These are phyloP conservation scores for Helicolenus hilgendorfi DNA, from an alignment of 2,797 vertebrate species.

Conservation along the genomic window DNA sequence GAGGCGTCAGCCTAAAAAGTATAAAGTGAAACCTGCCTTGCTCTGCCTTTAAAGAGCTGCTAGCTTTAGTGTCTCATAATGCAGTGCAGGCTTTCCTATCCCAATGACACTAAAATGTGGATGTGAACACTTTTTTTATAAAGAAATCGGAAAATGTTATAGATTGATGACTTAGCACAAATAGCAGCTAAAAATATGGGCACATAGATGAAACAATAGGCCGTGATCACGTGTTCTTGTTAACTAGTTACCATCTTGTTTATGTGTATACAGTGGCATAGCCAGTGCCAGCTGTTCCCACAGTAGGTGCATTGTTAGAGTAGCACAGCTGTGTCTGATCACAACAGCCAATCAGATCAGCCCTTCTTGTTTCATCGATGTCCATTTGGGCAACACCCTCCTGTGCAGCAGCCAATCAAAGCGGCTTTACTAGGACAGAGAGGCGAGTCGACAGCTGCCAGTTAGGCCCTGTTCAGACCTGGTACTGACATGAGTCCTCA, in stretches of 20 bases:
- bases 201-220: conserved; percentile 5
- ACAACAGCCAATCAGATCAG: conserved; percentile 52
- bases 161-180: not conserved
- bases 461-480: not conserved
- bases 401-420: conserved; percentile 22
- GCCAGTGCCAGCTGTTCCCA: conserved; percentile 41
- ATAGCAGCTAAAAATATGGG: not conserved
- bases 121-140: not conserved
- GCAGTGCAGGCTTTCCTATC: not conserved
- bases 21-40: not conserved
- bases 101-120: not conserved
- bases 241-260: conserved; percentile 11
- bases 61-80: not conserved
- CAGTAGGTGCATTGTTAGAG: conserved; percentile 60
- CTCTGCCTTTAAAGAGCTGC: not conserved
- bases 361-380: not conserved
- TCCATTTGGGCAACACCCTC: not conserved
- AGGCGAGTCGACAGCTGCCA: not conserved
- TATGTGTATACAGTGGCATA: conserved; percentile 11
- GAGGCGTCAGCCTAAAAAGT: not conserved
- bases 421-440: conserved; percentile 22
- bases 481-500: not conserved
- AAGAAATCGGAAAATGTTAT: not conserved
- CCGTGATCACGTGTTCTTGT: not conserved
- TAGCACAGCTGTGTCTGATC: conserved; percentile 62